Evolutionary conservation across 2,797 vertebrate species (phyloP), one percentile per base, ranked within the genome.

Genomic region (Pterois miles): DNA sequence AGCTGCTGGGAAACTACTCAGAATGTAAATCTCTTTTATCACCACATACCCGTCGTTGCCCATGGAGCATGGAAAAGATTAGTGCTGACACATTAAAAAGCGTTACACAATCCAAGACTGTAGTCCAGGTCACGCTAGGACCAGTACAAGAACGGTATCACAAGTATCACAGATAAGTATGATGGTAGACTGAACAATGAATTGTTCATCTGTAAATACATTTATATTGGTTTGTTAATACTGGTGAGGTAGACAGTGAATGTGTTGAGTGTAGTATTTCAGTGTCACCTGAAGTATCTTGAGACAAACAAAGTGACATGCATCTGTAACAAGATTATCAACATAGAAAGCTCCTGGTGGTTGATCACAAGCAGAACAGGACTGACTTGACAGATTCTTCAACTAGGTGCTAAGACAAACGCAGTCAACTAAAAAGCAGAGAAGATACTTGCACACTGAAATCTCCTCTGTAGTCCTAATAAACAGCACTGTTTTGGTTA

Each of bases 71-170:
- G 43, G 60, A 78, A 14, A 65, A 20, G 64, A 82, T 70, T 54
- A 40, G 8, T 76, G 27, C 57, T 63, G 69, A 66, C 62, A 56
- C 53, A 67, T 60, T 69, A 62, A 62, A 68, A 73, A 40, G 34
- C 33, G 56, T 83, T 81, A 14, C 65, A 80, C 27, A 79, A 86
- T 68, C 31, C 11, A 50, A 3, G 53, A 81, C 50, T 40, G 46
- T 56, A 75, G 38, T 65, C 34, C n/a, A 69, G 46, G 56, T 70
- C 60, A 80, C 27, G 14, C 3, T 2, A 12, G 3, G 50, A 38
- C 50, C 48, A 65, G 27, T 54, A 69, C 50, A 59, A 43, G 11
- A 16, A 1, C 6, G 18, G 50, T 16, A 38, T 71, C 59, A 52
- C 29, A 23, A 23, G 0, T 12, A 29, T 25, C 2, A 0, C 12